A percentile compares a stretch with the other conserved stretches of the same genome.
These are phyloP conservation scores for Entomobrya multifasciata DNA, from an alignment of 2,888 invertebrate genomes.

Conservation along the genomic window DNA sequence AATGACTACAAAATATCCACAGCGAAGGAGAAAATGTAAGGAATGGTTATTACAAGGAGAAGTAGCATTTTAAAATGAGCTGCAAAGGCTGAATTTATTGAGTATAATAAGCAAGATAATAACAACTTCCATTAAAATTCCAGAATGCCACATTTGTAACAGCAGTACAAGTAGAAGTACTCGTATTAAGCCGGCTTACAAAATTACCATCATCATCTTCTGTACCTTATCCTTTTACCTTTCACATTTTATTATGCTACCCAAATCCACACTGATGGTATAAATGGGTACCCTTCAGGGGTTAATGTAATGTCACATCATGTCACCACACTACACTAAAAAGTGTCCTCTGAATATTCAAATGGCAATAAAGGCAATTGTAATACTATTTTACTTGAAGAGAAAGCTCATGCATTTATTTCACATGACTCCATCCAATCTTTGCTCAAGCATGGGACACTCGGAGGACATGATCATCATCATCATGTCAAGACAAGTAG, in stretches of 20 bases:
- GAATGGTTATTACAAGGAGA: neutral
- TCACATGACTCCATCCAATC: constrained; percentile 12
- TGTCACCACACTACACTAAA: neutral
- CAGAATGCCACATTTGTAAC: constrained; percentile 7
- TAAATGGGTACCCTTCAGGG: constrained; percentile 14
- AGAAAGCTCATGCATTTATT: constrained; percentile 13
- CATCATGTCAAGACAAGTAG: neutral
- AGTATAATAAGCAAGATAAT: constrained; percentile 21
- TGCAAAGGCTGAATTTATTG: constrained; percentile 7
- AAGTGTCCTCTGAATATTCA: constrained; percentile 15
- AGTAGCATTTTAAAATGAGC: neutral
- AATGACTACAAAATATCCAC: neutral
- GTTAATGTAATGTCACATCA: constrained; percentile 20
- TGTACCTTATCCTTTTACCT: neutral
- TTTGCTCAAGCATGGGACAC: neutral
- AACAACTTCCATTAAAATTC: constrained; percentile 40
- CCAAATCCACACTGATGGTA: too few relatives aligned
- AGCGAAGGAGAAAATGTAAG: neutral
- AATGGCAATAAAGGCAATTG: neutral
- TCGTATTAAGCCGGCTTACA: neutral
- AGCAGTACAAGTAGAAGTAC: too few relatives aligned
- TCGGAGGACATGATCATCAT: too few relatives aligned
- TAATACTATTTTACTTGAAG: constrained; percentile 4
- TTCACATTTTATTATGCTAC: neutral
- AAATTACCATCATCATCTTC: neutral